Evolutionary conservation across 2,113 vertebrate species (phyloP), one percentile per base, ranked within the genome.

Genomic region (Lampris megalopsis): DNA sequence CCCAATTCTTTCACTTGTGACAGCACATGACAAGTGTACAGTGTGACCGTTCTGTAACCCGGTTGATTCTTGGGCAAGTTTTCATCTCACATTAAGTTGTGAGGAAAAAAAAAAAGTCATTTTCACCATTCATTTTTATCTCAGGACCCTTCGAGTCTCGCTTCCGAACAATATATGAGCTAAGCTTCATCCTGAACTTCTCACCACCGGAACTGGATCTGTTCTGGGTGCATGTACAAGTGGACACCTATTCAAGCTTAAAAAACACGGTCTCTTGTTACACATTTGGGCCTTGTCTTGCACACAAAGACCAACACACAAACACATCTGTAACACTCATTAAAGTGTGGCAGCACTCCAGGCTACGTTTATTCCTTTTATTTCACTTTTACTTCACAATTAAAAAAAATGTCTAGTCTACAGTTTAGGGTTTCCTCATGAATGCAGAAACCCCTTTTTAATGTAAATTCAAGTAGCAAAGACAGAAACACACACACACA

Each of bases 1-100:
- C 74, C 81, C 72, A 86, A 70, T 89, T 89, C 83, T 79, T 82
- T 89, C 77, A 80, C 77, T 80, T 77, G 63, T 80, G 42, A 73
- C 67, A 82, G 13, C 61, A 62, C 67, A 38, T 73, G 71, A 76
- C 64, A 48, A 52, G 24, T 60, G 67, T 66, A 75, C 53, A 9
- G 1, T 64, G 53, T 35, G 24, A 8, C 47, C 70, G 9, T 13
- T 47, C 43, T 66, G 54, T 66, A 61, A 80, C 73, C 69, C 56
- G 62, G 37, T 56, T 84, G 24, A 50, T 70, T 63, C 9, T 5
- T 7, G 43, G 1, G 43, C 43, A 45, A 45, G 43, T 2, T 2
- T 45, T 45, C 43, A 45, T 4, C 43, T 45, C 43, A 45, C 7
- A 45, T 45, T 1, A 5, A 7, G 24, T 24, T 24, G 24, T 24